Evolutionary conservation across 1,140 invertebrate species (phyloP).

Genomic region (Cotesia glomerata): DNA sequence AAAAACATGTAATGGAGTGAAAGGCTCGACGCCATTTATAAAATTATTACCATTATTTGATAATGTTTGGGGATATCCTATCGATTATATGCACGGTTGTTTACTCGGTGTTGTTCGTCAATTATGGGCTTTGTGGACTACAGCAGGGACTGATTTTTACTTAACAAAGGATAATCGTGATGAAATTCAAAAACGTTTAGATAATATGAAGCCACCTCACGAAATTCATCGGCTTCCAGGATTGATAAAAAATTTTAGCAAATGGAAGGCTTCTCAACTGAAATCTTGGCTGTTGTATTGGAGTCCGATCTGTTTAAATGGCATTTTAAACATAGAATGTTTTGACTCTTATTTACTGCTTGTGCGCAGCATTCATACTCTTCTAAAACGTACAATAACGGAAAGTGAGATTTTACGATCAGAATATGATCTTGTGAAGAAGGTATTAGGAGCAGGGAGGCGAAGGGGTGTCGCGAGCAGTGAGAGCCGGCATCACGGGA

Average conservation of each 20-base stretch:
- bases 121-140: slow-evolving; percentile 7
- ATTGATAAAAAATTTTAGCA: background rate
- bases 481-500: no score
- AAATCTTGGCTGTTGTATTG: slow-evolving; percentile 10
- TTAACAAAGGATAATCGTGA: slow-evolving; percentile 1
- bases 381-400: background rate
- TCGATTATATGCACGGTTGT: background rate
- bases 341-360: slow-evolving; percentile 4
- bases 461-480: no score
- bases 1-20: background rate
- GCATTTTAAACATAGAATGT: background rate
- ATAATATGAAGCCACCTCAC: background rate
- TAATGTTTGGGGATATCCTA: background rate
- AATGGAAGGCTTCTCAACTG: slow-evolving; percentile 10
- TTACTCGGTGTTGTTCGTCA: background rate
- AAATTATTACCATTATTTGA: slow-evolving; percentile 5
- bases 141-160: background rate
- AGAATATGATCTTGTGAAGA: background rate
- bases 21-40: background rate
- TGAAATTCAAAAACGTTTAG: background rate
- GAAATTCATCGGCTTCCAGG: background rate
- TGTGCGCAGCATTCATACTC: background rate
- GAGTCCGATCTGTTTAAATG: slow-evolving; percentile 6
- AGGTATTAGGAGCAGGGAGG: no score
- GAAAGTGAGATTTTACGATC: background rate